These are phyloP conservation scores for Falco peregrinus DNA, from an alignment of 2,797 vertebrate genomes.

Conservation along the genomic window DNA sequence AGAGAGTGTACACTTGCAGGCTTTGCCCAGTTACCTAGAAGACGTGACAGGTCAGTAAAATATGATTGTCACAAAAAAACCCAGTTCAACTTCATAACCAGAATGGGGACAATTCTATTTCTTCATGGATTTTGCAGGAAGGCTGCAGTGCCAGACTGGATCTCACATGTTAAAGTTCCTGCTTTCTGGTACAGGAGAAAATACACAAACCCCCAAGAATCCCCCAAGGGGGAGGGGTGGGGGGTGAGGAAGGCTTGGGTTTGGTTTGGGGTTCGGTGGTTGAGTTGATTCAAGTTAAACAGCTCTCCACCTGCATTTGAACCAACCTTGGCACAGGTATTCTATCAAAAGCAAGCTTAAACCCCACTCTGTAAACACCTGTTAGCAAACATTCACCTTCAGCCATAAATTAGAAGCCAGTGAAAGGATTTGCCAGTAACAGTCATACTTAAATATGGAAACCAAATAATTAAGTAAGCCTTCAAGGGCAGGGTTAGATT, in stretches of 20 bases:
- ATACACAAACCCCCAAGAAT: not conserved
- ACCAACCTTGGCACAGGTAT: not conserved
- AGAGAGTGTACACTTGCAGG: not conserved
- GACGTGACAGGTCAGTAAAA: not conserved
- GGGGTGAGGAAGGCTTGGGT: accelerated
- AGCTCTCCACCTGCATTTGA: not conserved
- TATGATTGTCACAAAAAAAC: accelerated
- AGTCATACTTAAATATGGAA: not conserved
- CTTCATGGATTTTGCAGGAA: not conserved
- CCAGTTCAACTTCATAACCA: not conserved
- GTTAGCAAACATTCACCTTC: not conserved
- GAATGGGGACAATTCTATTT: accelerated
- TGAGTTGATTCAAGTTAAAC: not conserved
- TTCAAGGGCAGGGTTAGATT: not conserved
- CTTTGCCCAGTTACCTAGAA: not conserved
- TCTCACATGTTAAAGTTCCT: not conserved
- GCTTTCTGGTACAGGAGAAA: not conserved
- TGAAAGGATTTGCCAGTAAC: not conserved
- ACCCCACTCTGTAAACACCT: not conserved
- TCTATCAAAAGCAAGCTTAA: not conserved
- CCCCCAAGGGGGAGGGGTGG: not conserved
- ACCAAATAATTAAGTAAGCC: not conserved
- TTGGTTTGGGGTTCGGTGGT: not conserved
- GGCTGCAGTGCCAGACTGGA: not conserved
- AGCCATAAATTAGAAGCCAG: not conserved